Base-by-base conservation (phyloP, 2,888 invertebrate genomes). In the Resseliella maxima region DNA sequence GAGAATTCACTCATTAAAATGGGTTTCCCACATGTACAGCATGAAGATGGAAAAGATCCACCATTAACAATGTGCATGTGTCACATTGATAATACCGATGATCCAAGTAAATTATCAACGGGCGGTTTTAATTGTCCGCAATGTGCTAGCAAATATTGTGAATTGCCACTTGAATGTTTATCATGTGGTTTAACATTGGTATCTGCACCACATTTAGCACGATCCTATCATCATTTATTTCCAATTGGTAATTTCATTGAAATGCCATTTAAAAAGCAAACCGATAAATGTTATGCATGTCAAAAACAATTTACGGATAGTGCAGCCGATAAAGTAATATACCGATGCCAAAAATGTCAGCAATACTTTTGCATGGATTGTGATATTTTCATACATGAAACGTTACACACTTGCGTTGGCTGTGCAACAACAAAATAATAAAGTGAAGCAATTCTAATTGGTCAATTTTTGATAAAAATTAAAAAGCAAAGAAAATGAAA, bases 171-270 rank as follows among this genome's bases (percentile, higher is more conserved):
- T 2, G 99, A 99, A 92, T 99, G 99, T 90, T 94, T 96, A 89
- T 95, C 97, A 15, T 99, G 99, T 91, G 97, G 97, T 0, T 93
- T 99, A 87, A 99, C 98, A 6, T 92, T 99, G 85, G 99, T 99
- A 21, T 98, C 99, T 0, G 99, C 99, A 0, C 99, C 99, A 35
- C 99, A 99, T 92, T 93, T 99, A 86, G 99, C 99, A 2, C 94
- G 99, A 88, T 98, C 99, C 0, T 99, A 99, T 91, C 99, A 99
- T 90, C 99, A 99, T 91, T 92, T 99, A 87, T 98, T 99, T 90
- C 99, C 99, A 0, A 95, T 98, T 85, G 95, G 96, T 83, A 93
- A 95, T 86, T 99, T 96, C 89, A 93, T 93, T 86, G 98, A 99
- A 91, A 88, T 95, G 46, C 89, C 92, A 0, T 93, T 93, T 87